Percentiles rank a stretch among this genome's conserved stretches.
Evolutionary conservation across 2,888 invertebrate genomes (phyloP).

Genomic region (Spilarctia lutea): DNA sequence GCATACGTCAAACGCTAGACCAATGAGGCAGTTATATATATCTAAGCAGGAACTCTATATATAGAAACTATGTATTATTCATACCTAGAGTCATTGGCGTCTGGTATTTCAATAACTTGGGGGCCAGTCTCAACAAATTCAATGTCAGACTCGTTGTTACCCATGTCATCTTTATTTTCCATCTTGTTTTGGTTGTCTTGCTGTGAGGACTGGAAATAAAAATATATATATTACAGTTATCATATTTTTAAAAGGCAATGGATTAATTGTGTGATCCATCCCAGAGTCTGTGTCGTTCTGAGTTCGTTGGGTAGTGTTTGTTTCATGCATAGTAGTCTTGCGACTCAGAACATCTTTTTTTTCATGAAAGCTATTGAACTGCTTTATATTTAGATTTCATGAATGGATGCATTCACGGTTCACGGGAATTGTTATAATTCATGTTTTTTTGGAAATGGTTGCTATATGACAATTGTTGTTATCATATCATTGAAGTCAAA

Average conservation of each 20-base stretch:
- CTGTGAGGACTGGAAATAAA: constrained; percentile 62
- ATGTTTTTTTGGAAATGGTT: not conserved
- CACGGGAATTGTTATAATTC: not conserved
- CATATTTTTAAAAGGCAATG: not conserved
- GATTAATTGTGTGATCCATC: no score
- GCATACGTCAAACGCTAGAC: no score
- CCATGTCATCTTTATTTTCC: constrained; percentile 77
- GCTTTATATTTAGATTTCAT: no score
- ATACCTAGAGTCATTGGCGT: constrained; percentile 84
- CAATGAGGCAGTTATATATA: no score
- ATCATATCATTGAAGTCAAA: not conserved
- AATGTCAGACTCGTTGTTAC: constrained; percentile 88
- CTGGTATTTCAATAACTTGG: constrained; percentile 88
- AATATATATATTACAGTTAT: not conserved
- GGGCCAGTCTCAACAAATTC: constrained; percentile 89
- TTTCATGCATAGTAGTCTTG: no score
- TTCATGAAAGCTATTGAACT: no score
- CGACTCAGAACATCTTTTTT: no score
- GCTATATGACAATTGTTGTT: not conserved
- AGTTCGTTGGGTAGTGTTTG: no score
- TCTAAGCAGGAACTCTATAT: no score
- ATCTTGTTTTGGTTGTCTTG: constrained; percentile 70
- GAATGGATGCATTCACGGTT: no score
- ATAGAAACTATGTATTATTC: not conserved
- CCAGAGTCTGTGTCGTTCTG: no score